Percentiles rank a stretch among this genome's conserved stretches.
Evolutionary conservation across 2,888 invertebrate species (phyloP).

Genomic region (Cyrtodaria siliqua): DNA sequence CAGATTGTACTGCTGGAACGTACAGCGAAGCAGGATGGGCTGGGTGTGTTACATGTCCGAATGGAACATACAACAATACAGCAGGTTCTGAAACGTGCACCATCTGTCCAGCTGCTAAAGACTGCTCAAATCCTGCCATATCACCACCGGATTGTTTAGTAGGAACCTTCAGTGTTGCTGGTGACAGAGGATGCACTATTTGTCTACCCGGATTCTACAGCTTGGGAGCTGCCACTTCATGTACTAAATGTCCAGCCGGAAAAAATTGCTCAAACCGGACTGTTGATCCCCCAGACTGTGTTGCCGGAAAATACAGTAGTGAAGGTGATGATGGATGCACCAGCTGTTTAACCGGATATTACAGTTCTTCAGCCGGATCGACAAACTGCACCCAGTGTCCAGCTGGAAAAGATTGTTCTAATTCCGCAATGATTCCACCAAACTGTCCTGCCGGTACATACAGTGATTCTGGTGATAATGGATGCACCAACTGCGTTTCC

Average conservation of each 20-base stretch:
- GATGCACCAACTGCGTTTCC: slow-evolving; percentile 73
- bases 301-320: slow-evolving; percentile 76
- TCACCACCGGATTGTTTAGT: slow-evolving; percentile 59
- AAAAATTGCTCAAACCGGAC: slow-evolving; percentile 48
- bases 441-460: slow-evolving; percentile 77
- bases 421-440: slow-evolving; percentile 49
- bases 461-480: slow-evolving; percentile 73
- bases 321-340: slow-evolving; percentile 74
- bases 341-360: slow-evolving; percentile 66
- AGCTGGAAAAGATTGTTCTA: slow-evolving; percentile 55
- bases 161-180: slow-evolving; percentile 67
- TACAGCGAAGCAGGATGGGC: slow-evolving; percentile 75
- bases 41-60: slow-evolving; percentile 69
- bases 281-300: slow-evolving; percentile 69
- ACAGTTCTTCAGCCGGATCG: slow-evolving; percentile 36
- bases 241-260: slow-evolving; percentile 54
- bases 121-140: slow-evolving; percentile 59
- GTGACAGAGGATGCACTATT: slow-evolving; percentile 51
- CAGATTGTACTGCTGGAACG: slow-evolving; percentile 75
- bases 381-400: slow-evolving; percentile 43
- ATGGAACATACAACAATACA: slow-evolving; percentile 70
- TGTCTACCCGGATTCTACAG: slow-evolving; percentile 72
- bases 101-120: slow-evolving; percentile 70
- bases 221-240: slow-evolving; percentile 30
- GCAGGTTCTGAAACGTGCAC: slow-evolving; percentile 67